A percentile compares a stretch with the other conserved stretches of the same genome.
These are phyloP conservation scores for Caradrina clavipalpis DNA, from an alignment of 2,888 invertebrate genomes.

Conservation along the genomic window DNA sequence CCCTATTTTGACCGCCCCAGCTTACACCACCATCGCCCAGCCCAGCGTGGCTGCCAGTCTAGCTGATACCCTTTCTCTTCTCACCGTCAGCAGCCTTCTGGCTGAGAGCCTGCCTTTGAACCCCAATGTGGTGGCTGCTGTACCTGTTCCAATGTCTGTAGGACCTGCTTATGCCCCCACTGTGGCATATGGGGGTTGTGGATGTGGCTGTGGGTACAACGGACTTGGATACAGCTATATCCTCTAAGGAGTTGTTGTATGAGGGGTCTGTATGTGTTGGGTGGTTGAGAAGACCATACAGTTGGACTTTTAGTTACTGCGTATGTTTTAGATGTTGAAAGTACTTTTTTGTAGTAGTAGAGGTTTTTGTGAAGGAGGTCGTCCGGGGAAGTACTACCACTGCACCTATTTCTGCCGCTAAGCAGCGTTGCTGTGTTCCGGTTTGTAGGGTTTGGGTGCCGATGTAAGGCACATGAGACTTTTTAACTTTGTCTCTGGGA, in stretches of 20 bases:
- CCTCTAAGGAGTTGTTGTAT: conserved; percentile 7
- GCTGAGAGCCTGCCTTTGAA: conserved; percentile 77
- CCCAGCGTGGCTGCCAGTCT: conserved; percentile 76
- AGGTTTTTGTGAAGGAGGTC: no score
- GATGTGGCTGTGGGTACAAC: conserved; percentile 22
- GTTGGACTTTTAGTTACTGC: no score
- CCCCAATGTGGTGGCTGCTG: conserved; percentile 63
- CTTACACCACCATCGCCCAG: conserved; percentile 55
- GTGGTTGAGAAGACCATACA: background rate
- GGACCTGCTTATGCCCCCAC: conserved; percentile 8
- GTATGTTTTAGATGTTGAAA: no score
- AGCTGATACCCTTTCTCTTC: conserved; percentile 82
- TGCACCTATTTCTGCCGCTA: no score
- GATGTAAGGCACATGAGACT: no score
- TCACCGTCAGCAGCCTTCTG: conserved; percentile 82
- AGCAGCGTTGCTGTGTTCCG: no score
- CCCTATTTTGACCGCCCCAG: conserved; percentile 40
- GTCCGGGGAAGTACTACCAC: no score
- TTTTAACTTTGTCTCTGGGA: no score
- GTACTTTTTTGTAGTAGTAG: no score
- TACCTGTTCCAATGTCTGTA: conserved; percentile 23
- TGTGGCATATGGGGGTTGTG: conserved; percentile 51
- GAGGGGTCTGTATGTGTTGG: background rate
- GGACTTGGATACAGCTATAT: conserved; percentile 29
- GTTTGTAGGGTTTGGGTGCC: no score